Conservation (phyloP, 2,888 invertebrate species). For the Lochmaea crataegi region DNA sequence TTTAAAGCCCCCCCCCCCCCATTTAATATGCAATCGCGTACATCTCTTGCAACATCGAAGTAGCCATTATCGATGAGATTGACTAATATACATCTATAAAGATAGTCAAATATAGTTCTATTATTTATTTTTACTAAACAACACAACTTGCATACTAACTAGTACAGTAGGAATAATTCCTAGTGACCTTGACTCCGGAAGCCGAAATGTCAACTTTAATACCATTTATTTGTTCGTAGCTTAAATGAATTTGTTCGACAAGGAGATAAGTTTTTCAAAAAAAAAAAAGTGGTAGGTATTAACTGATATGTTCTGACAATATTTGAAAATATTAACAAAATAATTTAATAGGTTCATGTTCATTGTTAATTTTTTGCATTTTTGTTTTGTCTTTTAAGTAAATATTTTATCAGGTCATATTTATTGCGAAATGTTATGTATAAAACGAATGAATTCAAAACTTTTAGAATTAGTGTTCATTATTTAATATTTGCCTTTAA, state of each 20-base stretch:
- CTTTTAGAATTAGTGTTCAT: too few species aligned
- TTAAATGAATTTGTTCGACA: background rate
- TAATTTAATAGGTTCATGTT: background rate
- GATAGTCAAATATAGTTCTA: conserved; percentile 14
- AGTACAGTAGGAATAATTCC: background rate
- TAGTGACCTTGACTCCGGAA: background rate
- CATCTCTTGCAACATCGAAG: background rate
- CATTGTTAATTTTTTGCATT: background rate
- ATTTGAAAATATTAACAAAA: background rate
- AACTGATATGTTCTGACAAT: background rate
- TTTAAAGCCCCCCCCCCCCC: background rate
- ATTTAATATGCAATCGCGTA: background rate
- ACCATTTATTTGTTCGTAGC: background rate
- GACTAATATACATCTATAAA: conserved; percentile 14
- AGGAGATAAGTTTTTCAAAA: background rate
- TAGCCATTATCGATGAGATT: background rate
- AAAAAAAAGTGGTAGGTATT: background rate
- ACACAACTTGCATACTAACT: conserved; percentile 33
- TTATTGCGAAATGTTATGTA: too few species aligned
- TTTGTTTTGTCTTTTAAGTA: too few species aligned
- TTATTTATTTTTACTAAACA: conserved; percentile 2
- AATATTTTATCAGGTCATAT: too few species aligned
- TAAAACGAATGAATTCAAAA: too few species aligned
- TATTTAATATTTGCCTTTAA: too few species aligned
- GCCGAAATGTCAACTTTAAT: background rate